Percentiles rank a stretch among this genome's conserved stretches.
These are phyloP conservation scores for Chloroceryle amazona DNA, from an alignment of 2,797 vertebrate genomes.

Conservation along the genomic window DNA sequence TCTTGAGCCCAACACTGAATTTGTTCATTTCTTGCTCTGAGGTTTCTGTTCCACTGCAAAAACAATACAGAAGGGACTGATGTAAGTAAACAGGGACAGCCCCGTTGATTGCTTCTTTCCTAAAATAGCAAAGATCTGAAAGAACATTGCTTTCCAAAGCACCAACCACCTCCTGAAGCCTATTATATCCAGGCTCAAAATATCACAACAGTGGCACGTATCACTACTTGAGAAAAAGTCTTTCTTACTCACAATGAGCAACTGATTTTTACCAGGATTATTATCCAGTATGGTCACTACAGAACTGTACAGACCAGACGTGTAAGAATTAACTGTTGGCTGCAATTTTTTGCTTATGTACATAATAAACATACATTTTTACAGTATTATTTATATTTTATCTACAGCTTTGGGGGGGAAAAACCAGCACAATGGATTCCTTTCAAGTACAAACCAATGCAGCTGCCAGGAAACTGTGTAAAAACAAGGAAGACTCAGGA, in stretches of 20 bases:
- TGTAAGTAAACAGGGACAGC: not conserved
- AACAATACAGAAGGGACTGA: not conserved
- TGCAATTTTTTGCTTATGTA: not conserved
- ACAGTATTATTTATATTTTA: not conserved
- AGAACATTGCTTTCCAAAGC: not conserved
- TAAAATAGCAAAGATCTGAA: not conserved
- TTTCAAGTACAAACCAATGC: not conserved
- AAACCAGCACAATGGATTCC: constrained; percentile 36
- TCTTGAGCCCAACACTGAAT: not conserved
- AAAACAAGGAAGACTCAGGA: constrained; percentile 48
- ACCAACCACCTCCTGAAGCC: not conserved
- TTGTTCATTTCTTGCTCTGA: not conserved
- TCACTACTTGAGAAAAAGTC: not conserved
- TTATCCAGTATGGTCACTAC: not conserved
- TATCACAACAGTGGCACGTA: not conserved
- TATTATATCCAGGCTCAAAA: not conserved
- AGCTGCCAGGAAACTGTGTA: constrained; percentile 54
- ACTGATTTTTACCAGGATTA: not conserved
- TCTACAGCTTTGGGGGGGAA: not conserved
- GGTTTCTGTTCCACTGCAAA: not conserved
- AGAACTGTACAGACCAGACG: not conserved
- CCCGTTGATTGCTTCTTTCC: not conserved
- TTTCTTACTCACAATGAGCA: fast-evolving
- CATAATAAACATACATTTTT: not conserved
- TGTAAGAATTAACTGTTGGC: not conserved